Conservation (phyloP, 2,888 invertebrate genomes). For the Bursaphelenchus okinawaensis region DNA sequence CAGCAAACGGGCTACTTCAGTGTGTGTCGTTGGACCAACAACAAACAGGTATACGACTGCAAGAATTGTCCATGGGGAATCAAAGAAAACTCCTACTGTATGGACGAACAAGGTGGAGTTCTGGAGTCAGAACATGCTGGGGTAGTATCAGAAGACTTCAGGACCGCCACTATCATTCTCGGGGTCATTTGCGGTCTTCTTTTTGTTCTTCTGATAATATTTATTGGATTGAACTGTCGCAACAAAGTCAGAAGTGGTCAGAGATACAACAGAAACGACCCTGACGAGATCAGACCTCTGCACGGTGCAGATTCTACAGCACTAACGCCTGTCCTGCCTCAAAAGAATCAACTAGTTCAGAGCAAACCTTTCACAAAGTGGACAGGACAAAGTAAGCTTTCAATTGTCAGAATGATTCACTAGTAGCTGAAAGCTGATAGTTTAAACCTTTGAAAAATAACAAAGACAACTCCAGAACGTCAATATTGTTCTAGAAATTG, state of each 20-base stretch:
- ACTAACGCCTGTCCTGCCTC: not conserved
- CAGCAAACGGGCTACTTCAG: conserved; percentile 45
- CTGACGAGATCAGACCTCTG: conserved; percentile 10
- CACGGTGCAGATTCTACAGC: not conserved
- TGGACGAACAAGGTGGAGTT: conserved; percentile 33
- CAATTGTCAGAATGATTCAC: too few relatives aligned
- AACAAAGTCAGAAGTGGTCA: not conserved
- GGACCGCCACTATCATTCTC: conserved; percentile 42
- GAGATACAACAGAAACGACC: not conserved
- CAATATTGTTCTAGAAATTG: conserved; percentile 2
- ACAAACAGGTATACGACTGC: conserved; percentile 42
- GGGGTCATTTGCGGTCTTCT: conserved; percentile 32
- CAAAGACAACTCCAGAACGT: not conserved
- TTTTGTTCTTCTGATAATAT: conserved; percentile 21
- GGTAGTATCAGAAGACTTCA: conserved; percentile 39
- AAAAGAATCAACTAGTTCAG: not conserved
- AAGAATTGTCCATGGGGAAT: conserved; percentile 54
- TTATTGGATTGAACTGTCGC: conserved; percentile 13
- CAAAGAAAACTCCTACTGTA: conserved; percentile 43
- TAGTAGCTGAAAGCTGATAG: too few relatives aligned
- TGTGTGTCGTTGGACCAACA: conserved; percentile 35
- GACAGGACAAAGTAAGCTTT: not conserved
- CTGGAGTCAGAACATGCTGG: conserved; percentile 27
- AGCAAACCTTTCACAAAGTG: not conserved
- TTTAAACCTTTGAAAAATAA: too few relatives aligned